Evolutionary conservation across 2,797 vertebrate genomes (phyloP), one percentile per base, ranked within the genome.

Genomic region (Okamejei kenojei): DNA sequence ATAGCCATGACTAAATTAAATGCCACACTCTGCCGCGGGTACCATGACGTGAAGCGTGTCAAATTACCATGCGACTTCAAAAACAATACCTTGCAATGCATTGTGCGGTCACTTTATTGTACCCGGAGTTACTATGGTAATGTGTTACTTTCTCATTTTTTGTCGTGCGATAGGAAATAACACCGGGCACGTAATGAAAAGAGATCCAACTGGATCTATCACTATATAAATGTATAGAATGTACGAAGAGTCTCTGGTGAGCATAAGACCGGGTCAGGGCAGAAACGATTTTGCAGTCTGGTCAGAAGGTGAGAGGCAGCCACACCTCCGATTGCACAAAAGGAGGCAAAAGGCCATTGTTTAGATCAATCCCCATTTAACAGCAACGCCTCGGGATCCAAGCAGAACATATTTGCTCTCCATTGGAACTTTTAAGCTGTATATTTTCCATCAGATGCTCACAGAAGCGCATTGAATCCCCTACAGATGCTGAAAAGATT

Each of bases 81-180:
- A 76, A 76, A 74, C 38, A 91, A 74, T 26, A 76, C 10, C 90
- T 38, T 91, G 71, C 29, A 91, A 91, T 91, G 73, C 68, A 91
- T 92, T 92, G 90, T 92, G 76, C 58, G 35, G 90, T 92, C 90
- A 91, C 38, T 91, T 73, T 32, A 76, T 92, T 92, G 71, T 92
- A 58, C 38, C 35, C n/a, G 21, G 29, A 54, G 90, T 92, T 92
- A 92, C 90, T 76, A 92, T 92, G 90, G 90, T 17, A 92, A 92
- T 45, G n/a, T 29, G 73, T 76, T 92, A 92, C 58, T 74, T 92
- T 38, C 15, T 45, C 19, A 54, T 26, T 45, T 91, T 91, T 73
- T 45, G 65, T 90, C 38, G 84, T 68, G 10, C 76, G 13, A 19
- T 76, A 54, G 26, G 45, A 92, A 74, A n/a, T 17, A 73, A 21